Base-by-base conservation (phyloP, 1,140 invertebrate species). In the Drosophila ambigua region DNA sequence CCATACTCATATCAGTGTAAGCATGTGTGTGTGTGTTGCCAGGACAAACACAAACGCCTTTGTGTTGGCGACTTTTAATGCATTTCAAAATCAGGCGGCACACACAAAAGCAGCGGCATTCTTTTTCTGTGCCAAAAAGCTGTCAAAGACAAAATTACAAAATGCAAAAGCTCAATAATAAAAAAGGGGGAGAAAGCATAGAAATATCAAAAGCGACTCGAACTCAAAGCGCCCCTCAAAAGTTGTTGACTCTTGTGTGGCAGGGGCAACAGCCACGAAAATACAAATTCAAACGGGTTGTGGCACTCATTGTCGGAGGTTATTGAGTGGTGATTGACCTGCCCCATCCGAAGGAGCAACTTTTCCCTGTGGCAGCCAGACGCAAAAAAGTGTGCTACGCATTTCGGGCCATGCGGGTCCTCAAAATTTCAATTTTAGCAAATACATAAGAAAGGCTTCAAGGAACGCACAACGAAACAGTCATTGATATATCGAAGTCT, bases 141-240 rank as follows among this genome's bases (percentile, higher is more conserved):
- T 83, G 79, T 82, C 79, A 83, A 83, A 82, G 79, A 62, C 79
- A 83, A 83, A 71, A 75, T 79, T 79, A 82, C 69, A 75, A 66
- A 81, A 82, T 57, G 39, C 59, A 60, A 67, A 77, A 45, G 26
- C 20, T 35, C 48, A 50, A 69, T 69, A 69, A 58, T 54, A 55
- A 77, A 53, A 44, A 23, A 55, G 54, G 59, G 50, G 50, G 26
- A 11, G 26, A 55, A 48, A 41, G 43, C 46, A 65, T 41, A 48
- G 35, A 67, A 61, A 54, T 48, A 71, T 58, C 39, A 79, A 43
- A 66, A 64, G 50, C 44, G 55, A 58, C 59, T 28, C 26, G 7
- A 50, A 68, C 64, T 69, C 66, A 69, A 69, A 69, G 35, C 9
- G 66, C 64, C 51, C 20, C 64, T 69, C 51, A 24, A 58, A 69